Percentiles rank a stretch among this genome's conserved stretches.
phyloP scores from a whole-genome alignment of 1,140 invertebrate genomes.

The Drosophila malerkotliana region DNA sequence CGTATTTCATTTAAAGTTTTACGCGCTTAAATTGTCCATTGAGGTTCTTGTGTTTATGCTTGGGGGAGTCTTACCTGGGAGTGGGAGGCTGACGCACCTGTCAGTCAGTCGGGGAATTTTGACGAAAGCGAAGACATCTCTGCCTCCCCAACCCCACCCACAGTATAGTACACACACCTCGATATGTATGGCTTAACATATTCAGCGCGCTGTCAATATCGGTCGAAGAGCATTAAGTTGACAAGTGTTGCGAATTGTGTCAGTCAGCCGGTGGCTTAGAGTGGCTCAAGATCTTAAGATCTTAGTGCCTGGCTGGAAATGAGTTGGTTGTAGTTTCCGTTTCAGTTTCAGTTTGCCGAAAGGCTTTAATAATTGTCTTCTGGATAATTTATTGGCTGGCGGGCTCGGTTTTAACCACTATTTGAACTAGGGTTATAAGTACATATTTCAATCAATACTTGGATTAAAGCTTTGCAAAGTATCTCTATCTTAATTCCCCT shows the following conservation, averaged over 20 bases:
- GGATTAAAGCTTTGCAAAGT: neutral
- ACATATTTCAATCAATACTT: neutral
- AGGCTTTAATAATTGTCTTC: slow-evolving; percentile 42
- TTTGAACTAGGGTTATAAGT: neutral
- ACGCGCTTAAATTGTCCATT: slow-evolving; percentile 61
- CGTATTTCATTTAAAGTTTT: slow-evolving; percentile 81
- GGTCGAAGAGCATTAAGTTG: slow-evolving; percentile 60
- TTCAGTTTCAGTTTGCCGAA: slow-evolving; percentile 43
- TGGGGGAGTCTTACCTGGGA: slow-evolving; percentile 16
- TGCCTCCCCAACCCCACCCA: neutral
- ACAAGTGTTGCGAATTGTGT: slow-evolving; percentile 76
- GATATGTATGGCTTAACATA: slow-evolving; percentile 55
- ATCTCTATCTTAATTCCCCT: too few relatives aligned
- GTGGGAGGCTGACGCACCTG: slow-evolving; percentile 50
- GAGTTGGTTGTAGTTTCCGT: slow-evolving; percentile 5
- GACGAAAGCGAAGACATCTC: slow-evolving; percentile 41
- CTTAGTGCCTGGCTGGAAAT: slow-evolving; percentile 38
- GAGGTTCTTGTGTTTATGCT: slow-evolving; percentile 44
- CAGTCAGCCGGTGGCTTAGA: slow-evolving; percentile 52
- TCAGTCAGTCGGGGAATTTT: slow-evolving; percentile 39
- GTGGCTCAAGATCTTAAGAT: slow-evolving; percentile 61
- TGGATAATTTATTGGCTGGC: slow-evolving; percentile 12
- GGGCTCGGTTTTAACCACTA: slow-evolving; percentile 2
- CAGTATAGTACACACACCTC: neutral
- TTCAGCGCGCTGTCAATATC: slow-evolving; percentile 68